Percentiles rank a stretch among this genome's conserved stretches.
phyloP scores from a whole-genome alignment of 1,140 invertebrate genomes.

The Drosophila navojoa region DNA sequence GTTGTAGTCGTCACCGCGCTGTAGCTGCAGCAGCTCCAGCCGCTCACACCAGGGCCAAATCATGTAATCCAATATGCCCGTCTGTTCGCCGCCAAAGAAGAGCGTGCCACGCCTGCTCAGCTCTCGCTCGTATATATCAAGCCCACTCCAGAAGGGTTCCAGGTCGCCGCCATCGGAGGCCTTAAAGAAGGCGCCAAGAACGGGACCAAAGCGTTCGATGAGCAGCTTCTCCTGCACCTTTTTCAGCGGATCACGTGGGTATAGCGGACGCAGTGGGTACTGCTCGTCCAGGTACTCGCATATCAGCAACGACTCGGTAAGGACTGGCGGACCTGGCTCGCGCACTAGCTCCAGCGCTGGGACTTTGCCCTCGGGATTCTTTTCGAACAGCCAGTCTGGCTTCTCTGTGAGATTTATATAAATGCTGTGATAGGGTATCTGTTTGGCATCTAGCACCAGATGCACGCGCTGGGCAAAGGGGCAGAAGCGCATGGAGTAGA shows the following conservation, averaged over 20 bases:
- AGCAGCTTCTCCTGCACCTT: constrained; percentile 93
- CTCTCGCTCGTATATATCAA: constrained; percentile 89
- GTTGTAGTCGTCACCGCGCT: constrained; percentile 76
- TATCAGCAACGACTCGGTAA: constrained; percentile 93
- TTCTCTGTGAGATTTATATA: constrained; percentile 93
- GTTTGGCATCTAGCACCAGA: constrained; percentile 92
- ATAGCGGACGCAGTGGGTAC: constrained; percentile 88
- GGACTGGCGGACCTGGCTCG: constrained; percentile 85
- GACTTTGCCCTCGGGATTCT: constrained; percentile 91
- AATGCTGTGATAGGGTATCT: constrained; percentile 93
- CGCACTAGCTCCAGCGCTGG: constrained; percentile 90
- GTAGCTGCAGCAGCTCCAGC: constrained; percentile 69
- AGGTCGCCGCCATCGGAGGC: constrained; percentile 64
- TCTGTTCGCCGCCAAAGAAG: constrained; percentile 88
- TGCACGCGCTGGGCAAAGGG: constrained; percentile 94
- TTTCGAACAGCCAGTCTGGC: constrained; percentile 90
- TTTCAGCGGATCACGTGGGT: constrained; percentile 89
- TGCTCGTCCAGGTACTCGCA: constrained; percentile 94
- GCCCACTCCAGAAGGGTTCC: constrained; percentile 83
- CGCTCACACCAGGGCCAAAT: constrained; percentile 96
- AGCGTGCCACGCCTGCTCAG: constrained; percentile 86
- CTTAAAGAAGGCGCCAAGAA: constrained; percentile 69
- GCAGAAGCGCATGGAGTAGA: constrained; percentile 96
- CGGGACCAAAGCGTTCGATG: constrained; percentile 87
- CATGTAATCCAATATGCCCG: constrained; percentile 94